phyloP scores from a whole-genome alignment of 1,140 invertebrate species.

The Condylostylus longicornis region DNA sequence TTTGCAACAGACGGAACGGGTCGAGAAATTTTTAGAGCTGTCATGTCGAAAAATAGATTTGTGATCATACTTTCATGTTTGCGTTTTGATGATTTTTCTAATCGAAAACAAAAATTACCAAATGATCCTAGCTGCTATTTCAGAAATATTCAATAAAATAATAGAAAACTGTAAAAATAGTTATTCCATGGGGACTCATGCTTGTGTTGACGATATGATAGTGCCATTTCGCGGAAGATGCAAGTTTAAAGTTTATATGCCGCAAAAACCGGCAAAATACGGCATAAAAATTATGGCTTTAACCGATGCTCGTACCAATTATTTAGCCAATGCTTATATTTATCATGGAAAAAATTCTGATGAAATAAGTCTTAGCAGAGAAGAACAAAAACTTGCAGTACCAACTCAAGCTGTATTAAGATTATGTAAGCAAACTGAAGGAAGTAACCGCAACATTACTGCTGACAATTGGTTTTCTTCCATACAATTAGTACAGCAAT shows the following conservation, averaged over 20 bases:
- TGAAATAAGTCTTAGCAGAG: slow-evolving; percentile 11
- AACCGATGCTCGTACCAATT: slow-evolving; percentile 19
- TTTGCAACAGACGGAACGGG: slow-evolving; percentile 20
- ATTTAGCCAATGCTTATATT: slow-evolving; percentile 15
- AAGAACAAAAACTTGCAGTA: slow-evolving; percentile 13
- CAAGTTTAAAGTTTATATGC: slow-evolving; percentile 32
- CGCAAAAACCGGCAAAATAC: slow-evolving; percentile 34
- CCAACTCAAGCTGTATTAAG: no score
- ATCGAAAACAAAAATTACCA: no score
- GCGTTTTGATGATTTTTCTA: no score
- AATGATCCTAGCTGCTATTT: no score
- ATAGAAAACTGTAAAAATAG: slow-evolving; percentile 22
- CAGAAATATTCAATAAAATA: no score
- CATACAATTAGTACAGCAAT: slow-evolving; percentile 19
- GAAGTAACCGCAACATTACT: slow-evolving; percentile 23
- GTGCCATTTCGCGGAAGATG: slow-evolving; percentile 27
- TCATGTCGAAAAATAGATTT: slow-evolving; percentile 16
- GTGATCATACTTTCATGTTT: slow-evolving; percentile 11
- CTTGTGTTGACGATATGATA: slow-evolving; percentile 32
- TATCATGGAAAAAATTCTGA: slow-evolving; percentile 16
- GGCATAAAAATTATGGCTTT: slow-evolving; percentile 29
- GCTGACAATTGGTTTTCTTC: slow-evolving; percentile 32
- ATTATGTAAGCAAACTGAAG: slow-evolving; percentile 18
- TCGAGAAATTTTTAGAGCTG: slow-evolving; percentile 15
- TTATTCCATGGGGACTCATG: slow-evolving; percentile 15